These are phyloP conservation scores for Thecophora atra DNA, from an alignment of 2,888 invertebrate species.

Conservation along the genomic window DNA sequence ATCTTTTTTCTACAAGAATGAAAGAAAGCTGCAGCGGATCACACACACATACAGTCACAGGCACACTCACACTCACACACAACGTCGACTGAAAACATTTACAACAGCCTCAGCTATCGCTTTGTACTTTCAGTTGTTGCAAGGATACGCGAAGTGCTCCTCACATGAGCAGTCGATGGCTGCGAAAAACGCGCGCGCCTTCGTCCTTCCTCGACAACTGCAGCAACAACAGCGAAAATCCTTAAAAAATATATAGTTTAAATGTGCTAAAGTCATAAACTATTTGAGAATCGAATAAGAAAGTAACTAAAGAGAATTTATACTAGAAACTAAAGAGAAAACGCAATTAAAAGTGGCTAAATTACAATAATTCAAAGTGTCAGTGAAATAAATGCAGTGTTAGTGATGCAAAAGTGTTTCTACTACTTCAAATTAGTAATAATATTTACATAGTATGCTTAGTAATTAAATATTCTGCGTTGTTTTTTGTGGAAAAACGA, in stretches of 20 bases:
- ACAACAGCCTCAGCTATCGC: slow-evolving; percentile 48
- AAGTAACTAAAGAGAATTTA: slow-evolving; percentile 28
- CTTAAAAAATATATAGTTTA: neutral
- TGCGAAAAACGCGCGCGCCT: slow-evolving; percentile 27
- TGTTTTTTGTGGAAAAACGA: too few species aligned
- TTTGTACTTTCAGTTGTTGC: slow-evolving; percentile 33
- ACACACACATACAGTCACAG: too few species aligned
- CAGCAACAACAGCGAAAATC: slow-evolving; percentile 1
- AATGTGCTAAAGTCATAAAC: neutral
- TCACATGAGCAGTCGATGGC: neutral
- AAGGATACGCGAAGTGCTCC: slow-evolving; percentile 36
- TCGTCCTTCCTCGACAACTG: neutral
- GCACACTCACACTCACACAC: slow-evolving; percentile 34
- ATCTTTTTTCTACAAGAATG: slow-evolving; percentile 44
- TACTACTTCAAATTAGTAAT: too few species aligned
- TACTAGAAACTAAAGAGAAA: slow-evolving; percentile 12
- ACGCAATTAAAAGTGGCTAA: slow-evolving; percentile 19
- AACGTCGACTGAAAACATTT: slow-evolving; percentile 48
- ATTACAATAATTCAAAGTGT: too few species aligned
- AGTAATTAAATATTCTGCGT: too few species aligned
- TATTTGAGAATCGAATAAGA: neutral
- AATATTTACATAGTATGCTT: too few species aligned
- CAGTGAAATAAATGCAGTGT: too few species aligned
- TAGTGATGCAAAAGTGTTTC: too few species aligned
- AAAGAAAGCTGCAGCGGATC: slow-evolving; percentile 53